phyloP scores from a whole-genome alignment of 2,888 invertebrate genomes.

The Dyspetes luteomarginatus region DNA sequence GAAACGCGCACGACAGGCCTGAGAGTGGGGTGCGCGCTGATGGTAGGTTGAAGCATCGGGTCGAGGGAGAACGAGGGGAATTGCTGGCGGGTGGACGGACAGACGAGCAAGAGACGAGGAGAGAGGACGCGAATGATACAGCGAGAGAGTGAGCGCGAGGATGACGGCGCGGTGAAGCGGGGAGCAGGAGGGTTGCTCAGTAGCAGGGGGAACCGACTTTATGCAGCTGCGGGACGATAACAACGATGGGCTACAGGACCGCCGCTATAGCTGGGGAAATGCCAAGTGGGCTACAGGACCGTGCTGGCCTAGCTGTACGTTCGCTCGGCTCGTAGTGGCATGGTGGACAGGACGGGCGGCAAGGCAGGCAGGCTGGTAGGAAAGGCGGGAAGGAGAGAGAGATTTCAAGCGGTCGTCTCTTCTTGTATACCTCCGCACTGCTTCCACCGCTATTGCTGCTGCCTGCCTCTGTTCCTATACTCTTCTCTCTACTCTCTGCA shows the following conservation, averaged over 20 bases:
- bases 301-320: slow-evolving; percentile 82
- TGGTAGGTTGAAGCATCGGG: slow-evolving; percentile 57
- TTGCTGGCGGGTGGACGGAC: slow-evolving; percentile 61
- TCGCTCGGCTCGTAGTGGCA: slow-evolving; percentile 81
- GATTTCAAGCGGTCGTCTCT: slow-evolving; percentile 82
- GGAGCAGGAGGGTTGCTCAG: slow-evolving; percentile 68
- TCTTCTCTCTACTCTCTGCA: slow-evolving; percentile 61
- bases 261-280: slow-evolving; percentile 83
- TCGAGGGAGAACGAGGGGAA: slow-evolving; percentile 65
- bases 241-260: slow-evolving; percentile 84
- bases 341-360: slow-evolving; percentile 81
- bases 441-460: slow-evolving; percentile 62
- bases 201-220: slow-evolving; percentile 82
- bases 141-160: slow-evolving; percentile 47
- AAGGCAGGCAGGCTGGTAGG: slow-evolving; percentile 75
- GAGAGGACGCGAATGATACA: slow-evolving; percentile 44
- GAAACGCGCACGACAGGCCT: slow-evolving; percentile 69
- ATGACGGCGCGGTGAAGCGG: slow-evolving; percentile 54
- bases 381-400: slow-evolving; percentile 78
- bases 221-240: slow-evolving; percentile 85
- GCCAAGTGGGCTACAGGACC: slow-evolving; percentile 84
- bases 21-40: slow-evolving; percentile 65
- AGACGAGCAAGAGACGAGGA: slow-evolving; percentile 65
- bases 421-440: slow-evolving; percentile 78
- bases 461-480: slow-evolving; percentile 61